Percentiles rank a stretch among this genome's conserved stretches.
phyloP scores from a whole-genome alignment of 35 echinoderm and acorn worm genomes.

The Ophiothrix spiculata region DNA sequence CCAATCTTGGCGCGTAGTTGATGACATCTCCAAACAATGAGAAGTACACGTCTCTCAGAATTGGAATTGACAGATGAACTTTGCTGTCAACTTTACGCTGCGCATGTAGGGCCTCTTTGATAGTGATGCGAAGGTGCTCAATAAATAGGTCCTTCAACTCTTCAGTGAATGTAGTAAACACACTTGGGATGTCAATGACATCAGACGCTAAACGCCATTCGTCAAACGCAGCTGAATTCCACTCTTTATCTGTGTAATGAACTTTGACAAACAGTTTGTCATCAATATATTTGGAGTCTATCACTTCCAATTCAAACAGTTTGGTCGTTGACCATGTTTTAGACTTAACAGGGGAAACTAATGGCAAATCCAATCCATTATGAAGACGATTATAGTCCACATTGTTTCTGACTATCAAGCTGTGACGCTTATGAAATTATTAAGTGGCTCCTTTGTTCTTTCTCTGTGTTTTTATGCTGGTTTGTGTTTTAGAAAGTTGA shows the following conservation, averaged over 20 bases:
- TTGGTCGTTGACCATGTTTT: constrained; percentile 51
- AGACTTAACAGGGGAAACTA: not conserved
- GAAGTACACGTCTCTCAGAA: constrained; percentile 9
- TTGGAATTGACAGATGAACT: constrained; percentile 22
- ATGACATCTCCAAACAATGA: not conserved
- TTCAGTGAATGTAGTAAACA: constrained; percentile 23
- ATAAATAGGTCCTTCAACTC: constrained; percentile 19
- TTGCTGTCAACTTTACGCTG: constrained; percentile 49
- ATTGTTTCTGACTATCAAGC: not conserved
- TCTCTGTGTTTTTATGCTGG: no score
- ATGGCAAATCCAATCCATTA: not conserved
- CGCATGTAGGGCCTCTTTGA: constrained; percentile 47
- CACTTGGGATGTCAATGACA: constrained; percentile 35
- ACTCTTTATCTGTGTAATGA: constrained; percentile 40
- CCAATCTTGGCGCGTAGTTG: not conserved
- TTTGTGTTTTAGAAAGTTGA: no score
- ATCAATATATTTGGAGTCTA: constrained; percentile 34
- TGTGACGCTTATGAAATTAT: no score
- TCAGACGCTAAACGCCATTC: constrained; percentile 35
- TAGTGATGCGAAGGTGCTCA: constrained; percentile 19
- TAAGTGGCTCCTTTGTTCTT: no score
- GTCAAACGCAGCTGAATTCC: constrained; percentile 22
- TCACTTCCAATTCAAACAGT: constrained; percentile 22
- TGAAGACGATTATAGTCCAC: not conserved
- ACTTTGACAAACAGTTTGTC: constrained; percentile 45